Percentiles rank a stretch among this genome's conserved stretches.
These are phyloP conservation scores for Zelostemma sp. DNA, from an alignment of 1,140 invertebrate genomes.

Conservation along the genomic window DNA sequence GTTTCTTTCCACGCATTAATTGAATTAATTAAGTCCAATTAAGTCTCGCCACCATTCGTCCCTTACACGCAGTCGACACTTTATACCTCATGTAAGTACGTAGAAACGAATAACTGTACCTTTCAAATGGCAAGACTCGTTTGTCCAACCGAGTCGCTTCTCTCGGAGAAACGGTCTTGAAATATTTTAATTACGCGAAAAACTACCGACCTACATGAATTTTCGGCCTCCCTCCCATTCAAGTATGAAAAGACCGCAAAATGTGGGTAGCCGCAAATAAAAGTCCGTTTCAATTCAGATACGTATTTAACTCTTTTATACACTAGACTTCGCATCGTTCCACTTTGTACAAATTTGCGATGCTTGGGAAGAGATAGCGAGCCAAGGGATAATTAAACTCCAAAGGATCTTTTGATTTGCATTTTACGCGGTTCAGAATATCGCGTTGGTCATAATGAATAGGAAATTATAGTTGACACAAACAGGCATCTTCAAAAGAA, in stretches of 20 bases:
- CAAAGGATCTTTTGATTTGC: too few relatives aligned
- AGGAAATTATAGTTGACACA: too few relatives aligned
- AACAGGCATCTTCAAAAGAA: too few relatives aligned
- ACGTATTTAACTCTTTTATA: background rate
- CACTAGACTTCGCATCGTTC: too few relatives aligned
- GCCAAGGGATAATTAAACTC: too few relatives aligned
- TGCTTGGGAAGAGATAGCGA: too few relatives aligned
- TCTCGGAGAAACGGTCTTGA: background rate
- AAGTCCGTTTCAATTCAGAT: background rate
- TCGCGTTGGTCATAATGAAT: too few relatives aligned
- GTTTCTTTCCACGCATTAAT: slow-evolving; percentile 42
- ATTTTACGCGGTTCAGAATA: too few relatives aligned
- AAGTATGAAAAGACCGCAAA: background rate
- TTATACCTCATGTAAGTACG: slow-evolving; percentile 3
- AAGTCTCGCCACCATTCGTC: slow-evolving; percentile 16
- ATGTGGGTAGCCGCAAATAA: background rate
- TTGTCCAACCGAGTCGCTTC: slow-evolving; percentile 1
- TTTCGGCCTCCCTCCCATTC: background rate
- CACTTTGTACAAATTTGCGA: too few relatives aligned
- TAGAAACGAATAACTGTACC: slow-evolving; percentile 7
- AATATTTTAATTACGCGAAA: slow-evolving; percentile 3
- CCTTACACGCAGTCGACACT: slow-evolving; percentile 3
- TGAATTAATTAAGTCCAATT: slow-evolving; percentile 52
- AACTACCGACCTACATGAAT: background rate
- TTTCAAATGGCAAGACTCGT: background rate